Percentiles rank a stretch among this genome's conserved stretches.
phyloP scores from a whole-genome alignment of 2,888 invertebrate species.

The Ectemnius cavifrons region DNA sequence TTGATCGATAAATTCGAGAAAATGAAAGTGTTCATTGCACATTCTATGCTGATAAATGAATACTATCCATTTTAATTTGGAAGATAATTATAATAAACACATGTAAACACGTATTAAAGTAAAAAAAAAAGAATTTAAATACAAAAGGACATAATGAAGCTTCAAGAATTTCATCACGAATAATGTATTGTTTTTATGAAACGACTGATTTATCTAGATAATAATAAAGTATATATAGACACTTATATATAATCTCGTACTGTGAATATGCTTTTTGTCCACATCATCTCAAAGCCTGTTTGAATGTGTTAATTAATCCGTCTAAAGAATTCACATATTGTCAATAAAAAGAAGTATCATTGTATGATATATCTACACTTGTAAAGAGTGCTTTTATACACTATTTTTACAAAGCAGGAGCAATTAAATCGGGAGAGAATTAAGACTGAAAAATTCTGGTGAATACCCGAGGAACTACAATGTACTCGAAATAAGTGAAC shows the following conservation, averaged over 20 bases:
- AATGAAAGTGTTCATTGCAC: constrained; percentile 11
- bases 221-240: constrained; percentile 26
- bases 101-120: constrained; percentile 12
- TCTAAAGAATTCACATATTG: no score
- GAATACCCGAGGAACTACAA: no score
- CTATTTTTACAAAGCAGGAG: no score
- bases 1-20: background rate
- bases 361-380: no score
- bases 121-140: constrained; percentile 14
- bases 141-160: constrained; percentile 8
- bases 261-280: constrained; percentile 14
- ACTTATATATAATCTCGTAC: constrained; percentile 24
- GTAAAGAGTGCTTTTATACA: no score
- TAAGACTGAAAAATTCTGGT: no score
- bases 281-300: background rate
- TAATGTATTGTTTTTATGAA: constrained; percentile 45
- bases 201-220: constrained; percentile 32
- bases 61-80: background rate
- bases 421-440: no score
- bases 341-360: no score
- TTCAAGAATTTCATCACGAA: constrained; percentile 30
- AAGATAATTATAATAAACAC: constrained; percentile 35
- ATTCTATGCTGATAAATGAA: constrained; percentile 12
- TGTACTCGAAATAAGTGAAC: no score
- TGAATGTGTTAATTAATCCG: no score